Evolutionary conservation across 2,113 vertebrate genomes (phyloP).

Genomic region (Pica pica): DNA sequence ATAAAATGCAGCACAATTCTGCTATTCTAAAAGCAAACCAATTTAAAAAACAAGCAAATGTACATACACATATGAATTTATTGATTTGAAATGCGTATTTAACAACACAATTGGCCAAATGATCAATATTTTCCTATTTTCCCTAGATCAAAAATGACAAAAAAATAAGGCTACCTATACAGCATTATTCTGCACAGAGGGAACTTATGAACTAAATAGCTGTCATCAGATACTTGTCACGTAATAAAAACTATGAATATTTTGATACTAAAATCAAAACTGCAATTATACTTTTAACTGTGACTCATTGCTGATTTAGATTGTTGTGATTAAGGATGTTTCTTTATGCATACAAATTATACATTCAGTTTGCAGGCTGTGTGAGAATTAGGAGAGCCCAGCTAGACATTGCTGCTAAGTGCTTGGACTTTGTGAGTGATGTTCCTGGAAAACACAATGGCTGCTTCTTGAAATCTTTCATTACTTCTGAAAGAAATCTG

Average conservation of each 20-base stretch:
- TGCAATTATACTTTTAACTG: conserved; percentile 46
- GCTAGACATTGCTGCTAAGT: not conserved
- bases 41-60: not conserved
- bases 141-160: not conserved
- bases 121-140: not conserved
- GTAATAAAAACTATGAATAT: conserved; percentile 38
- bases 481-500: not conserved
- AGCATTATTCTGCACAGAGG: not conserved
- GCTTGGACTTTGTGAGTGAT: not conserved
- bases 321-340: conserved; percentile 42
- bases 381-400: not conserved
- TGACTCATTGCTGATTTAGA: conserved; percentile 52
- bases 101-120: not conserved
- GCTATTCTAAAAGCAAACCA: not conserved
- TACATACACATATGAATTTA: not conserved
- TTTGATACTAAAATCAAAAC: conserved; percentile 58
- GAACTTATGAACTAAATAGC: not conserved
- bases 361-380: not conserved
- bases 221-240: conserved; percentile 8
- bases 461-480: not conserved
- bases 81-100: not conserved
- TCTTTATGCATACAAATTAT: conserved; percentile 50
- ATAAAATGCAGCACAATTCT: not conserved
- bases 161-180: not conserved
- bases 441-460: not conserved